These are phyloP conservation scores for Luperina testacea DNA, from an alignment of 2,888 invertebrate species.

Conservation along the genomic window DNA sequence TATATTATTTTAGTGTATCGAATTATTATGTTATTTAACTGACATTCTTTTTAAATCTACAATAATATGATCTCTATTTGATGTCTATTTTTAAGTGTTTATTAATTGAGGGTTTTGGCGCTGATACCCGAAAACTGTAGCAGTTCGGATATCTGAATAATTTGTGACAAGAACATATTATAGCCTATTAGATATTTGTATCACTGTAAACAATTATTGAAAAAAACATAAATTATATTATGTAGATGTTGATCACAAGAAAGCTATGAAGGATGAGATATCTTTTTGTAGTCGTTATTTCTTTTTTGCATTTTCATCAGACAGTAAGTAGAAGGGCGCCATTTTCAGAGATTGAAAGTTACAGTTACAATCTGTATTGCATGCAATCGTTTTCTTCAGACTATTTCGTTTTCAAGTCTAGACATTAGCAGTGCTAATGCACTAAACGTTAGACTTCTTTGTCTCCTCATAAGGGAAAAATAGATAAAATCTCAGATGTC, in stretches of 20 bases:
- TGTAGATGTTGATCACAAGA: no score
- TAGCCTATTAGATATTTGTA: no score
- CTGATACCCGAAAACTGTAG: no score
- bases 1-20: no score
- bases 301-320: not conserved
- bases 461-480: not conserved
- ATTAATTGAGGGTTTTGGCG: not conserved
- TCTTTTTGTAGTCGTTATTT: not conserved
- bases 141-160: no score
- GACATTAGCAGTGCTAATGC: constrained; percentile 32
- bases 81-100: not conserved
- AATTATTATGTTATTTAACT: not conserved
- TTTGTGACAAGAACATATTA: no score
- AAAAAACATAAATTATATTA: no score
- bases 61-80: no score
- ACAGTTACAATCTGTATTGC: not conserved
- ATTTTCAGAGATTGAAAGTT: not conserved
- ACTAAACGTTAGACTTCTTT: constrained; percentile 11
- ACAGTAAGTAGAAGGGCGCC: not conserved
- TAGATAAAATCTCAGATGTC: not conserved
- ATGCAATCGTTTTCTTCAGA: constrained; percentile 3
- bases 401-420: constrained; percentile 8
- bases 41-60: no score
- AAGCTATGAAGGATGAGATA: not conserved
- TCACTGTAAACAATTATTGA: no score